Evolutionary conservation across 2,888 invertebrate species (phyloP), one percentile per base, ranked within the genome.

Genomic region (Drosophila borborema): DNA sequence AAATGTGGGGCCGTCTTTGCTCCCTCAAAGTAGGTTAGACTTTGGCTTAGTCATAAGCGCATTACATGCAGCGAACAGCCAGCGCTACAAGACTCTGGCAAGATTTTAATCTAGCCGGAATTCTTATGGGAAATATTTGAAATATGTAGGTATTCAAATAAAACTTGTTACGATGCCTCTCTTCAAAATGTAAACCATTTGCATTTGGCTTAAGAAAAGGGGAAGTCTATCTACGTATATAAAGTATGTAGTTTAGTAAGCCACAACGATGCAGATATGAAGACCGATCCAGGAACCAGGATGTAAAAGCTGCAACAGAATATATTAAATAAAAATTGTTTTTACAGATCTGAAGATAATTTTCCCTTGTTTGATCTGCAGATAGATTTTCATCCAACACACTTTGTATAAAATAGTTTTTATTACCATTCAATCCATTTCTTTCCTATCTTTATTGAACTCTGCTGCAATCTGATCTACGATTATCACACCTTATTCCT

Each of bases 21-120:
- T 71, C 71, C 76, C 72, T 78, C 80, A 54, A 78, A 76, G 72
- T 78, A 72, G 78, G 78, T 78, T 80, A 80, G 77, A 64, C 63
- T 73, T 66, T 69, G 81, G 77, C 66, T 78, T 80, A 78, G 72
- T 80, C 72, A 76, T 76, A 76, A 80, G 77, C 77, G 68, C 58
- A 72, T 80, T 76, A 69, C 68, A 63, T 55, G 76, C 9, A 20
- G 48, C 7, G 23, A 70, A 43, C 55, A 51, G 41, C 64, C 63
- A 54, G 45, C 5, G 64, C 55, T 12, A 51, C 55, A 66, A 72
- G 48, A 40, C 54, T 58, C 34, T 43, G 48, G 0, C 46, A 28
- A 54, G 48, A 75, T 74, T 31, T 46, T 64, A 66, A 74, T 78
- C 77, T 70, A 58, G 59, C 61, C 75, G 66, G 61, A 70, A 80